Evolutionary conservation across 92 coral and sea anemone species (phyloP), one percentile per base, ranked within the genome.

Genomic region (Phymanthus crucifer): DNA sequence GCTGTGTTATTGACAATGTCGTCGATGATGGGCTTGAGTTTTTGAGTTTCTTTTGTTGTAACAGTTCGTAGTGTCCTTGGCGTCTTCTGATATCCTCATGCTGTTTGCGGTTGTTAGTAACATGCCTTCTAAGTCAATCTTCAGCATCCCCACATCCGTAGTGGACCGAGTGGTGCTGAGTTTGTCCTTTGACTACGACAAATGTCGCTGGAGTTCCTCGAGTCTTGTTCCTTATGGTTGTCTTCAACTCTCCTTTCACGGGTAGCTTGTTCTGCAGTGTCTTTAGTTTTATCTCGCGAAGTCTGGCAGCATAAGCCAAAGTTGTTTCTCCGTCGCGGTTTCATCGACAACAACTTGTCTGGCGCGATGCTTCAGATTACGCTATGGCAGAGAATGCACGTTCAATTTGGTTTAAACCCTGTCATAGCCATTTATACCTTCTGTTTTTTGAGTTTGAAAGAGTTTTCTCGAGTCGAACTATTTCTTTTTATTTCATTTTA

Each of bases 121-220:
- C n/a, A n/a, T 57, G 31, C 75, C 88, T 31, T 84, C 88, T 24
- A 84, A 83, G 72, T 83, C 74, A 26, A 88, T 74, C 56, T 77
- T 81, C 52, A 88, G 48, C 88, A 79, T 84, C 35, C 88, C 86
- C 29, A 88, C 76, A 29, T 88, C 86, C 3, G 13, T 71, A n/a
- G 80, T 83, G 70, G 86, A 67, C 92, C 43, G 45, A 88, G 73
- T 27, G 84, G 86, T 27, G 91, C 88, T 46, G 91, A 57, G 32
- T 88, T 32, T 86, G 77, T 40, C 91, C 83, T 74, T 75, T 74
- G 72, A 83, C 75, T 32, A 83, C 81, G 26, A 86, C 27, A 56
- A 81, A 81, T 48, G 74, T 81, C 58, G 82, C 72, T 29, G 76
- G 16, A 13, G 43, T 58, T 71, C 87, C 87, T 37, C 90, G 52